Base-by-base conservation (phyloP, 2,888 invertebrate species). In the Rhaphigaster nebulosa region DNA sequence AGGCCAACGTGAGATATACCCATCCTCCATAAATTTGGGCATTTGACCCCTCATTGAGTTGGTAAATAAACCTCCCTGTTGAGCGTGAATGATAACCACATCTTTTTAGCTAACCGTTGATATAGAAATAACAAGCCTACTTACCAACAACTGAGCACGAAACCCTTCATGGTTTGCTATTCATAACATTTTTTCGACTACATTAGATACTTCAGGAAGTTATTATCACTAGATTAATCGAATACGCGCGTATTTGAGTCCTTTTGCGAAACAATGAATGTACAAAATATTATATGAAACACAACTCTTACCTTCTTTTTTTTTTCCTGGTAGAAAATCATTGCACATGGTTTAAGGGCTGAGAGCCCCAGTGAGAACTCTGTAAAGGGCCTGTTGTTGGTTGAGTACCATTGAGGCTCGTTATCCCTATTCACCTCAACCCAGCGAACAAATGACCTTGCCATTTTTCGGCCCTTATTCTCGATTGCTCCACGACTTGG, bases 381-480 rank as follows among this genome's bases (percentile, higher is more conserved):
- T 29, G 70, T 76, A 38, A 76, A 38, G 70, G 70, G 70, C 70
- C 70, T 38, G 34, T 76, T 76, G 70, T 76, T 23, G 34, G 70
- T 10, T 8, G 70, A 76, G 70, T 76, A 38, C 70, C 70, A 76
- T 76, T 12, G 6, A 76, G 70, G 34, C 70, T 76, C 70, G 70
- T 76, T 76, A 76, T 76, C 70, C 70, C 70, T 76, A 76, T 76
- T 76, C 70, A 76, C 70, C 70, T 76, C 70, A 76, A 38, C 70
- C 70, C 34, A 20, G 34, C 15, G 20, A 38, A 76, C 70, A 76
- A 76, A 76, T 76, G 70, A 38, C 70, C 70, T 76, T 76, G 20
- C 38, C 70, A 34, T 76, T 76, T 34, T 76, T 34, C 34, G 70
- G 70, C 70, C 70, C 70, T 76, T 76, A 76, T 76, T 76, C 70